Evolutionary conservation across 2,888 invertebrate species (phyloP).

Genomic region (Strigamia maritima): DNA sequence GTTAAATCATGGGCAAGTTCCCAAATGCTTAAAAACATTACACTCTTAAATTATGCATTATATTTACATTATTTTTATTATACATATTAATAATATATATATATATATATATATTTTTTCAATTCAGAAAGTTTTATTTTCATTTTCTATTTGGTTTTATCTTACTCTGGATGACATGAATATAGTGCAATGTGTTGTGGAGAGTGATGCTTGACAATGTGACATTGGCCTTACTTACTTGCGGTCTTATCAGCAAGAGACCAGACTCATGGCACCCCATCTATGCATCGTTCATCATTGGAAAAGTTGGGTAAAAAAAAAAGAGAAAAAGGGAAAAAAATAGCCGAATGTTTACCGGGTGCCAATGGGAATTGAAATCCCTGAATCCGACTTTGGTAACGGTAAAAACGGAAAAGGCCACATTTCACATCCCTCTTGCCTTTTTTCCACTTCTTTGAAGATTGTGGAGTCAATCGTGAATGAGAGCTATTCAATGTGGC

Average conservation of each 20-base stretch:
- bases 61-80: too few relatives aligned
- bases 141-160: not conserved
- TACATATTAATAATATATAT: too few relatives aligned
- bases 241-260: conserved; percentile 7
- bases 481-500: conserved; percentile 23
- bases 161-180: not conserved
- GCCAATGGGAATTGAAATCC: not conserved
- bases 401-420: conserved; percentile 5
- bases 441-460: conserved; percentile 15
- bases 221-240: not conserved
- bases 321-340: not conserved
- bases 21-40: not conserved
- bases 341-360: not conserved
- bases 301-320: not conserved
- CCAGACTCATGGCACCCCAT: not conserved
- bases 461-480: conserved; percentile 20
- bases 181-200: conserved; percentile 1
- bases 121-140: too few relatives aligned
- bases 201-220: conserved; percentile 14
- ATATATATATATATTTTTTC: too few relatives aligned
- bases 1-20: not conserved
- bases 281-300: not conserved
- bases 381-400: not conserved
- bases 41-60: not conserved
- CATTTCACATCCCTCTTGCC: conserved; percentile 7